Evolutionary conservation across 2,797 vertebrate species (phyloP).

Genomic region (Epinephelus malabaricus): DNA sequence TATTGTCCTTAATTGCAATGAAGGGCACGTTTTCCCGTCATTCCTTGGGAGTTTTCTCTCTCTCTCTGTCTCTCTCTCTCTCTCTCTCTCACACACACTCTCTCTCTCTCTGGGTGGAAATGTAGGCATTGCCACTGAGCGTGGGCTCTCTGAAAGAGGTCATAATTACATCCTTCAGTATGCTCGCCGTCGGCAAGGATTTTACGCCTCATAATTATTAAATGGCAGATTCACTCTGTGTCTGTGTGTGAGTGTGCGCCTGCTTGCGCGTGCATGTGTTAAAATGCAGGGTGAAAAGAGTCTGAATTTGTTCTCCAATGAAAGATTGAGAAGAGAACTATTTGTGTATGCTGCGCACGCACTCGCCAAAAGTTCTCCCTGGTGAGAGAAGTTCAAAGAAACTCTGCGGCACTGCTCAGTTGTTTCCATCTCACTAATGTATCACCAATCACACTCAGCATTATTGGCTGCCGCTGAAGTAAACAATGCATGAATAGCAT

Average conservation of each 20-base stretch:
- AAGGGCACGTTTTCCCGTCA: constrained; percentile 82
- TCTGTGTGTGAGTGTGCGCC: constrained; percentile 22
- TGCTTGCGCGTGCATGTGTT: constrained; percentile 42
- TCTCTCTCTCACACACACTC: constrained; percentile 73
- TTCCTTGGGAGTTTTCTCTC: constrained; percentile 80
- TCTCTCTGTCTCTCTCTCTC: constrained; percentile 79
- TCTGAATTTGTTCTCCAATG: constrained; percentile 70
- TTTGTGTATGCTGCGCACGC: constrained; percentile 63
- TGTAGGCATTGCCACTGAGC: constrained; percentile 81
- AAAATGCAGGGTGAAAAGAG: constrained; percentile 68
- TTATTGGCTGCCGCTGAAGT: constrained; percentile 52
- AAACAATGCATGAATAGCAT: constrained; percentile 64
- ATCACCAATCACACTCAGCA: constrained; percentile 53
- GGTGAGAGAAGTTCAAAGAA: constrained; percentile 58
- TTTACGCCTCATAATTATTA: constrained; percentile 89
- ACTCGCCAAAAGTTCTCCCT: constrained; percentile 66
- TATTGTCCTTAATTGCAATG: constrained; percentile 87
- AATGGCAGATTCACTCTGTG: constrained; percentile 83
- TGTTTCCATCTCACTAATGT: constrained; percentile 59
- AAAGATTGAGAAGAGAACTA: constrained; percentile 62
- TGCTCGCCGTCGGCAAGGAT: constrained; percentile 87
- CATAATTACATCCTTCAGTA: constrained; percentile 89
- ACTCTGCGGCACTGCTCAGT: constrained; percentile 35
- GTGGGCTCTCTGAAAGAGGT: constrained; percentile 85
- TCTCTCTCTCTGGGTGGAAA: constrained; percentile 82